Conservation (phyloP, 1,140 invertebrate genomes). For the Aporrectodea caliginosa region DNA sequence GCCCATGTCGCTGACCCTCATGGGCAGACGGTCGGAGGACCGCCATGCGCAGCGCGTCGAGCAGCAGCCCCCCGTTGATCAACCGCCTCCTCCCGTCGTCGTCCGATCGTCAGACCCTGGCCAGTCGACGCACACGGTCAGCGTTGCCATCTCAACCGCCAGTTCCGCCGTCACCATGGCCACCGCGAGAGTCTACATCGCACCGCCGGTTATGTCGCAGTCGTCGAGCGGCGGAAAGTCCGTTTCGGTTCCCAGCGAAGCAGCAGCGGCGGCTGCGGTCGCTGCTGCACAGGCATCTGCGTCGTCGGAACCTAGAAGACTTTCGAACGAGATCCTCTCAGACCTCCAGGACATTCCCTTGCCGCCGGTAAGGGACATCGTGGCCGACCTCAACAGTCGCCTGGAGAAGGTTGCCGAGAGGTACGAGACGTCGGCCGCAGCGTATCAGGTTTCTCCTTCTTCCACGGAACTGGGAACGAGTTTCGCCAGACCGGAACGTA, state of each 20-base stretch:
- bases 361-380: slow-evolving; percentile 25
- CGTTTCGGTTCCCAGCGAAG: neutral
- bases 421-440: neutral
- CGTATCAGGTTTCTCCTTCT: neutral
- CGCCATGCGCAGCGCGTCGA: too few species aligned
- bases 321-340: neutral
- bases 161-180: neutral
- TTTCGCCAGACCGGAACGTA: neutral
- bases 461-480: slow-evolving; percentile 8
- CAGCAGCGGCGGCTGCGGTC: neutral
- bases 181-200: neutral
- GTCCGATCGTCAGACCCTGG: neutral
- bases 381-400: slow-evolving; percentile 21
- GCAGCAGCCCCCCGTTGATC: too few species aligned
- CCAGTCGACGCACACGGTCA: neutral
- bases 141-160: too few species aligned
- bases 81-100: neutral
- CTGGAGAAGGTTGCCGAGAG: slow-evolving; percentile 22
- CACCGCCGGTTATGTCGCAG: neutral
- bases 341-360: neutral
- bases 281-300: too few species aligned
- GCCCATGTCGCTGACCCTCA: neutral
- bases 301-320: neutral
- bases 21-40: too few species aligned
- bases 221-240: too few species aligned